Base-by-base conservation (phyloP, 2,888 invertebrate species). In the Dryobotodes eremita region DNA sequence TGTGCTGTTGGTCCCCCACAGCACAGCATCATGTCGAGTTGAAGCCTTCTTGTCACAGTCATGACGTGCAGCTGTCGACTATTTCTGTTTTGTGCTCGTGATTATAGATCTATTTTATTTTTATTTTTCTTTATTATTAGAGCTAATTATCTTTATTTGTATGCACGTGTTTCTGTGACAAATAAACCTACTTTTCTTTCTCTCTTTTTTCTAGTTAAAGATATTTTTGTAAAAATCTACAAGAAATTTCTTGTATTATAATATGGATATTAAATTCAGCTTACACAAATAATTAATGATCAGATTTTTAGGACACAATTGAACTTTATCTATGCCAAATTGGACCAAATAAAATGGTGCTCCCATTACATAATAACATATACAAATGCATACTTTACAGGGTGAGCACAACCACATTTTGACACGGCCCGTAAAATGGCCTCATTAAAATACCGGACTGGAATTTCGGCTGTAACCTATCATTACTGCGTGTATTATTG, bases 401-500 rank as follows among this genome's bases (percentile, higher is more conserved):
- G 7, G 4, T 77, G 64, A 10, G 1, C 11, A 50, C 68, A 26
- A 85, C 86, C 81, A 20, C 81, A 82, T 82, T 81, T 82, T 62
- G 82, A 73, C 81, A 82, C 68, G 74, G 75, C 61, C 36, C 74
- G 57, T 86, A 82, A 86, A 82, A 82, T 74, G 46, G 23, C 26
- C 68, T 82, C 82, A 82, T 82, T 82, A 69, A 73, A 82, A 85
- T 82, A 85, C 61, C 68, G 42, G 50, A 82, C 82, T 59, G 5
- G 75, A 86, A 74, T 82, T 81, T 82, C 86, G 46, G 26, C 46
- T 73, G 74, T 46, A 85, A 73, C 86, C 66, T 73, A 59, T 85
- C 73, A 81, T 82, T 82, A 68, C 61, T 82, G 20, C 61, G 57
- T 36, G 31, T 57, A 46, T 68, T 81, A 81, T 85, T 82, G 86